phyloP scores from a whole-genome alignment of 2,113 vertebrate species.

The Nycticebus coucang region DNA sequence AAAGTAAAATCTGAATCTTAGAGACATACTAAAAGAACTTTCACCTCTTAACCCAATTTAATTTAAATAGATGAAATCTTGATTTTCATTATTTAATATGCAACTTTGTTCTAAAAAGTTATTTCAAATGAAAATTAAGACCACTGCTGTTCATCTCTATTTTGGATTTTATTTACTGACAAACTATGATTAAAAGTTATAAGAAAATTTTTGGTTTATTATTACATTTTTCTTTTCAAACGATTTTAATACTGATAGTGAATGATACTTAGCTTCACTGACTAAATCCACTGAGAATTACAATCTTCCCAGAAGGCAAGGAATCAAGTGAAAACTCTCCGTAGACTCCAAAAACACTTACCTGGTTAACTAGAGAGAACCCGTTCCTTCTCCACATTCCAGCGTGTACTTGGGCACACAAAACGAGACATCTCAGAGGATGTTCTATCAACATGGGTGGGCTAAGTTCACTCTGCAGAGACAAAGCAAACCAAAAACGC shows the following conservation, averaged over 20 bases:
- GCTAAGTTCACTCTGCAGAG: constrained; percentile 94
- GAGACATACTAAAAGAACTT: constrained; percentile 10
- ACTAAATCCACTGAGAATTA: constrained; percentile 25
- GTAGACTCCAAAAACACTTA: constrained; percentile 74
- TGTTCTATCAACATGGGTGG: constrained; percentile 97
- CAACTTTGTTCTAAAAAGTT: constrained; percentile 22
- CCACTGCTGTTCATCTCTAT: not conserved
- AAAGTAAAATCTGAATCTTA: constrained; percentile 36
- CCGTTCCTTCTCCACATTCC: constrained; percentile 99
- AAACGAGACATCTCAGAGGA: constrained; percentile 95
- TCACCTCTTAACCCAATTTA: not conserved
- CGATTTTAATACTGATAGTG: not conserved
- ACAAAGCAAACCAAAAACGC: not conserved
- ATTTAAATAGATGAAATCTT: constrained; percentile 34
- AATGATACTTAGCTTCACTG: not conserved
- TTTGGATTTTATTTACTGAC: constrained; percentile 39
- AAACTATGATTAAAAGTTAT: not conserved
- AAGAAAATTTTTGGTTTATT: constrained; percentile 7
- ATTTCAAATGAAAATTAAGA: constrained; percentile 12
- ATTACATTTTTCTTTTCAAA: not conserved
- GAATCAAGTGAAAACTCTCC: constrained; percentile 18
- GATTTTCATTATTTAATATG: not conserved
- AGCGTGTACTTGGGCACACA: constrained; percentile 98
- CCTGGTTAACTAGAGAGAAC: constrained; percentile 98
- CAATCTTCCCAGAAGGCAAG: not conserved